Percentiles rank a stretch among this genome's conserved stretches.
phyloP scores from a whole-genome alignment of 2,113 vertebrate species.

The Amblyopsis rosae region DNA sequence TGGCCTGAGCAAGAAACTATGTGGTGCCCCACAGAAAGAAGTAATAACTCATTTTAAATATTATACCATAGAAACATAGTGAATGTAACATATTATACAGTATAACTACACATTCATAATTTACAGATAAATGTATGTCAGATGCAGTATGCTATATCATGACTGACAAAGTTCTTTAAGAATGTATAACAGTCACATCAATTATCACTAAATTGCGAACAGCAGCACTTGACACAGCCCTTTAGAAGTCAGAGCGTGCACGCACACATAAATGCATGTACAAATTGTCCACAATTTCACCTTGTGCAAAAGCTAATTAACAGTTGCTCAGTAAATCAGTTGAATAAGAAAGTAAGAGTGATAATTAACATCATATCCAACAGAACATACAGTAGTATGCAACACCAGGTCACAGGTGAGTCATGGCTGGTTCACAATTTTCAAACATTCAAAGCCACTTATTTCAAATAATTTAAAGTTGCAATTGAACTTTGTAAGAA shows the following conservation, averaged over 20 bases:
- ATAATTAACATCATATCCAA: slow-evolving; percentile 14
- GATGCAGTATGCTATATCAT: no score
- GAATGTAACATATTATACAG: no score
- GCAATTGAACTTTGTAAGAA: slow-evolving; percentile 9
- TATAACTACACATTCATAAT: no score
- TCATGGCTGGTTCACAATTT: slow-evolving; percentile 21
- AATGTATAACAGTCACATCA: no score
- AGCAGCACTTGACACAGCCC: no score
- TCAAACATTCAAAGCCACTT: slow-evolving; percentile 18
- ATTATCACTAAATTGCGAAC: no score
- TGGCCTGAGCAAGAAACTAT: slow-evolving; percentile 8
- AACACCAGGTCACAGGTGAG: slow-evolving; percentile 27
- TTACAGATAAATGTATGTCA: no score
- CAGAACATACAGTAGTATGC: not conserved
- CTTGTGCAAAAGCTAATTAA: slow-evolving; percentile 32
- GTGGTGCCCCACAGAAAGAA: not conserved
- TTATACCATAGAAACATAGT: no score
- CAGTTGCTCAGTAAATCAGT: slow-evolving; percentile 32
- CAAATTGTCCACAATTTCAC: slow-evolving; percentile 12
- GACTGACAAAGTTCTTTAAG: no score
- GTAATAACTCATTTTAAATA: not conserved
- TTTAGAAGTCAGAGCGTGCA: not conserved
- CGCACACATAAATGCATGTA: slow-evolving; percentile 1
- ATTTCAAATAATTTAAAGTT: slow-evolving; percentile 29
- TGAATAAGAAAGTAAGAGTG: slow-evolving; percentile 24